These are phyloP conservation scores for Lydus trimaculatus DNA, from an alignment of 2,888 invertebrate species.

Conservation along the genomic window DNA sequence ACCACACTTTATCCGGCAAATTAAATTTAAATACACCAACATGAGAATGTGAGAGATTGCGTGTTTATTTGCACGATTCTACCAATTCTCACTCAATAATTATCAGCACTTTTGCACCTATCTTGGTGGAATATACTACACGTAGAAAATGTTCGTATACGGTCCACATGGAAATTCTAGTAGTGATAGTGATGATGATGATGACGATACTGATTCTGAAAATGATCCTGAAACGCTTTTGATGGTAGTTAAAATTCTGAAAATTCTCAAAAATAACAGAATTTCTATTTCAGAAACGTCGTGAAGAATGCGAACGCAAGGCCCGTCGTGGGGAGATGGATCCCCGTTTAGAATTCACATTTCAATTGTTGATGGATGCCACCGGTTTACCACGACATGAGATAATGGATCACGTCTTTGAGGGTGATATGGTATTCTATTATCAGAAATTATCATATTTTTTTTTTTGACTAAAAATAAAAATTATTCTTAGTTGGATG, in stretches of 20 bases:
- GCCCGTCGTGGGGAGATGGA: conserved; percentile 92
- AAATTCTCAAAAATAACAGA: not conserved
- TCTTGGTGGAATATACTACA: not conserved
- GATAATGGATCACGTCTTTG: conserved; percentile 90
- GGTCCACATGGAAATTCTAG: conserved; percentile 43
- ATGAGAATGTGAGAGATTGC: conserved; percentile 42
- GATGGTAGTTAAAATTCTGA: conserved; percentile 33
- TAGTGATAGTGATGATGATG: conserved; percentile 41
- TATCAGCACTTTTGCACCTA: not conserved
- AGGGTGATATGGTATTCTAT: conserved; percentile 79
- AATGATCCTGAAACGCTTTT: conserved; percentile 50
- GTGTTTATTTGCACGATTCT: conserved; percentile 25
- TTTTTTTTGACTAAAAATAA: not conserved
- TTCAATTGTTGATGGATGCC: conserved; percentile 86
- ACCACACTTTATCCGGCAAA: conserved; percentile 45
- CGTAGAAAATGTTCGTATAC: conserved; percentile 51
- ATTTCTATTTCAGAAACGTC: conserved; percentile 65
- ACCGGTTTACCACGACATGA: conserved; percentile 82
- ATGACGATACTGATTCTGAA: conserved; percentile 45
- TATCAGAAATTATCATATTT: not conserved
- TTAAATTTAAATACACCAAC: conserved; percentile 17
- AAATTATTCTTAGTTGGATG: conserved; percentile 71
- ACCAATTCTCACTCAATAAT: not conserved
- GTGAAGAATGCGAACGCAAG: conserved; percentile 93
- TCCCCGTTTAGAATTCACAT: conserved; percentile 88